Percentiles rank a stretch among this genome's conserved stretches.
phyloP scores from a whole-genome alignment of 2,888 invertebrate genomes.

The Drosophila vallismaia region DNA sequence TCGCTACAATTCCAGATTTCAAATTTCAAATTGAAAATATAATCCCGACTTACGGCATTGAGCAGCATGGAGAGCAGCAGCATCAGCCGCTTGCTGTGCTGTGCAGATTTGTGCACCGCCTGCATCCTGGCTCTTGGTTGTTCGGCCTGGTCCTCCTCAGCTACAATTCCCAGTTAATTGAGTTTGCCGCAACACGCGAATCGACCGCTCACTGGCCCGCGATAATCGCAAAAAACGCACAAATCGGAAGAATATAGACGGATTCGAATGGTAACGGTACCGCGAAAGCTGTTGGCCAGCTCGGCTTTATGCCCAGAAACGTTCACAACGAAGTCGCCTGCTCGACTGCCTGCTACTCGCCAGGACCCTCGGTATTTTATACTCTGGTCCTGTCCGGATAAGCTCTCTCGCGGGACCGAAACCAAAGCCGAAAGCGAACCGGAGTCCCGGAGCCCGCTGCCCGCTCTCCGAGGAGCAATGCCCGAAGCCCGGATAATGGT shows the following conservation, averaged over 20 bases:
- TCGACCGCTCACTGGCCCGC: conserved; percentile 1
- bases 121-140: conserved; percentile 51
- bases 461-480: background rate
- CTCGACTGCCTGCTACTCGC: conserved; percentile 66
- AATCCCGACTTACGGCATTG: conserved; percentile 81
- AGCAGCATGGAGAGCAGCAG: conserved; percentile 79
- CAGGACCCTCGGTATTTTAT: conserved; percentile 70
- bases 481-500: conserved; percentile 47
- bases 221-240: background rate
- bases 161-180: conserved; percentile 37
- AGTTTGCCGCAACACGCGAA: conserved; percentile 12
- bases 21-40: conserved; percentile 54
- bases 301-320: conserved; percentile 28
- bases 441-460: background rate
- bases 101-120: conserved; percentile 66
- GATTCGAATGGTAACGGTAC: conserved; percentile 44
- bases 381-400: conserved; percentile 51
- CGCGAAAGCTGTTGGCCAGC: conserved; percentile 8
- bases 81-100: conserved; percentile 65
- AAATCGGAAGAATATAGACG: conserved; percentile 1
- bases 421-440: conserved; percentile 11
- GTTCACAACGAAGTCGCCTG: conserved; percentile 60
- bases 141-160: conserved; percentile 3
- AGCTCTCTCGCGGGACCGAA: conserved; percentile 58
- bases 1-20: background rate